Evolutionary conservation across 1,140 invertebrate genomes (phyloP).

Genomic region (Nymphalis io): DNA sequence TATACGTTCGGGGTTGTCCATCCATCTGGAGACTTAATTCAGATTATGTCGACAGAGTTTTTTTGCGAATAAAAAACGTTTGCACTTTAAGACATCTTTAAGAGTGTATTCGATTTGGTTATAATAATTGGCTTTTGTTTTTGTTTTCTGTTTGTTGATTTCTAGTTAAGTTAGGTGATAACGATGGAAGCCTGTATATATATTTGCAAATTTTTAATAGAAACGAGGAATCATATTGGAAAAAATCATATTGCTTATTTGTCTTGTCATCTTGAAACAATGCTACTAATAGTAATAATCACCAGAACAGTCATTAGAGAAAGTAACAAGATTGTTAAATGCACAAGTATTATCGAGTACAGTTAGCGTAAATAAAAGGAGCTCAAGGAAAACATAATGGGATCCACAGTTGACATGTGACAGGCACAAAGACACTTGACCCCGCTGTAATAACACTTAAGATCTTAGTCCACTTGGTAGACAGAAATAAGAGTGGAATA

Average conservation of each 20-base stretch:
- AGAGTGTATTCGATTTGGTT: background rate
- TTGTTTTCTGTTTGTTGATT: no score
- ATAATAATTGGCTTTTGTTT: no score
- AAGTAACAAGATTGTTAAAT: background rate
- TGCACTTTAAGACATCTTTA: background rate
- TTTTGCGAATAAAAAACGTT: background rate
- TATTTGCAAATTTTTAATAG: no score
- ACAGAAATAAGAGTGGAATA: background rate
- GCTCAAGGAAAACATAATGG: slow-evolving; percentile 35
- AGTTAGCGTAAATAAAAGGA: slow-evolving; percentile 26
- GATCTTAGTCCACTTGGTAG: background rate
- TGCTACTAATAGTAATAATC: background rate
- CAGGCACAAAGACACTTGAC: slow-evolving; percentile 38
- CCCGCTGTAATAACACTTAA: slow-evolving; percentile 21
- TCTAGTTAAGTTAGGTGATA: no score
- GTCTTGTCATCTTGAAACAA: background rate
- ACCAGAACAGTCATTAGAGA: background rate
- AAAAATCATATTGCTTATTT: no score
- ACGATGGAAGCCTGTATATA: no score
- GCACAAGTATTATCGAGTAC: slow-evolving; percentile 35
- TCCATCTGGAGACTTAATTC: slow-evolving; percentile 53
- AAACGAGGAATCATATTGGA: no score
- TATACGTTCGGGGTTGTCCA: slow-evolving; percentile 51
- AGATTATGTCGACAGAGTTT: slow-evolving; percentile 51
- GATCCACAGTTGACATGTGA: slow-evolving; percentile 38